Evolutionary conservation across 1,140 invertebrate species (phyloP), one percentile per base, ranked within the genome.

Genomic region (Platyscapa corneri): DNA sequence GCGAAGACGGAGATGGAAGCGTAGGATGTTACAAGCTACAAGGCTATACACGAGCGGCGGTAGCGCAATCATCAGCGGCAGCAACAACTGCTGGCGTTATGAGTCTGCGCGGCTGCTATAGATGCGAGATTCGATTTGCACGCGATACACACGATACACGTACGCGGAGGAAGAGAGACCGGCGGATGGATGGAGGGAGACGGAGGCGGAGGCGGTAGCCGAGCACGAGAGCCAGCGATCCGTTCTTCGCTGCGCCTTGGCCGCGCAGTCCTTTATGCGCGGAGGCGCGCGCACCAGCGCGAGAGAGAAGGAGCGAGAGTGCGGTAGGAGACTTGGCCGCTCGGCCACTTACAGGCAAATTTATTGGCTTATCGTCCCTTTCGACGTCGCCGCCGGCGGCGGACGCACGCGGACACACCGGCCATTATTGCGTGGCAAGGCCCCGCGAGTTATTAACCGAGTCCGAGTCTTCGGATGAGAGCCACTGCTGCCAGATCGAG

Each of bases 311-410:
- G 42, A 49, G 27, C n/a, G 78, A 6, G 64, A 42, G 53, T 53
- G 49, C 8, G 49, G 49, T 10, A 18, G 20, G 10, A 14, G 49
- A 75, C 10, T 37, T 83, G 34, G 81, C 81, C 81, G 81, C 70
- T 49, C 56, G 82, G 77, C 84, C 84, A 85, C 77, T 85, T 85
- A 75, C 60, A 75, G 49, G 65, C 78, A 74, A 85, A 85, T 85
- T 85, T 85, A 82, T 85, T 85, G 84, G 84, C 84, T 82, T 75
- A 79, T 75, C 77, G 77, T 75, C 42, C 72, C 78, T 60, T 37
- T 34, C 60, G 30, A 53, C 49, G 49, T 53, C 5, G 37, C 56
- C 60, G 23, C 8, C 18, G 34, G n/a, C 56, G 2, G 3, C 23
- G 6, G 3, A 23, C 23, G 7, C 8, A 27, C 23, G 23, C 56